Base-by-base conservation (phyloP, 2,888 invertebrate genomes). In the Rhamnusium bicolor region DNA sequence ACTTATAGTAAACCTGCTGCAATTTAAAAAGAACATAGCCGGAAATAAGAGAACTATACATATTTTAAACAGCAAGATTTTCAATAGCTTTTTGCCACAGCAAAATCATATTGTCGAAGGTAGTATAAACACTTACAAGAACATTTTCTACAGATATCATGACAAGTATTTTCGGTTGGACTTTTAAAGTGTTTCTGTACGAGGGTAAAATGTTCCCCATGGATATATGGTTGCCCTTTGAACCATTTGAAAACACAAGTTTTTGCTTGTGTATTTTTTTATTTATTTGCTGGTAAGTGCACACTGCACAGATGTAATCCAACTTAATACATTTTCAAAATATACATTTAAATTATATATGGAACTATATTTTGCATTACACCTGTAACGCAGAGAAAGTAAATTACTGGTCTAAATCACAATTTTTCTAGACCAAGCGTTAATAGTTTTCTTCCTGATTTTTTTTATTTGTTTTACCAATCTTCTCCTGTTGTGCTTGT, bases 211-310 rank as follows among this genome's bases (percentile, higher is more conserved):
- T 6, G n/a, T 24, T 62, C 3, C 21, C 24, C 0, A 8, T 62
- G 12, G 46, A 21, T n/a, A 1, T 62, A n/a, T 62, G 61, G 61
- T 7, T 62, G 47, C 61, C 61, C 3, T 62, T 62, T n/a, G 46
- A 62, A 5, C n/a, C 47, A 2, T 14, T 47, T 21, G 47, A 62
- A 14, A 12, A 62, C 14, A 21, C n/a, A 0, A 21, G 4, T 10
- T 1, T 62, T 5, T 62, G 24, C 14, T 47, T 1, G 4, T 16
- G 10, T 0, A n/a, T 47, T 3, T 18, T 10, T 46, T 2, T 47
- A 46, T 8, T 2, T 62, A 12, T 46, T 47, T 21, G n/a, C 47
- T n/a, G 21, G 61, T 62, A 47, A 62, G 46, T 8, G 6, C 14
- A n/a, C n/a, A n/a, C n/a, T n/a, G n/a, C n/a, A n/a, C n/a, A n/a